phyloP scores from a whole-genome alignment of 2,888 invertebrate species.

The Drosophila sordidula region DNA sequence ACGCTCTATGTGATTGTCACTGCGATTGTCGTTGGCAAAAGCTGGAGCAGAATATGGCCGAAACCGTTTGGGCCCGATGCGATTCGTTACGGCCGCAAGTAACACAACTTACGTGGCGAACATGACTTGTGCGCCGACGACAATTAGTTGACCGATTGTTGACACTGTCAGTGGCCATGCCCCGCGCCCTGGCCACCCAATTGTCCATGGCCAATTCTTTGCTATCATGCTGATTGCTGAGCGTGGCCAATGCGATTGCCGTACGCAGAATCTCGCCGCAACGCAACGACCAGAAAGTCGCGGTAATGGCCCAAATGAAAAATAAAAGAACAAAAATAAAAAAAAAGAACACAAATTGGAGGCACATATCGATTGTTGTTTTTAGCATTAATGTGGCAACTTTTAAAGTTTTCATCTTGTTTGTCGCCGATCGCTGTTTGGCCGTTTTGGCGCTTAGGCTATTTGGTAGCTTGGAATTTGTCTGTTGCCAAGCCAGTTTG shows the following conservation, averaged over 20 bases:
- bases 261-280: constrained; percentile 10
- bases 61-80: constrained; percentile 30
- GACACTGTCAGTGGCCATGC: constrained; percentile 15
- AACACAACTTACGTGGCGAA: constrained; percentile 27
- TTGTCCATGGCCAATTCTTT: constrained; percentile 52
- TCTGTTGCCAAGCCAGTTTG: constrained; percentile 70
- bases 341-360: constrained; percentile 12
- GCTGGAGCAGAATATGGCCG: constrained; percentile 39
- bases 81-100: constrained; percentile 52
- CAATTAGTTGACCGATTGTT: constrained; percentile 71
- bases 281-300: constrained; percentile 18
- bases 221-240: constrained; percentile 58
- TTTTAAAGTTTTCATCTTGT: constrained; percentile 30
- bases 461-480: constrained; percentile 7
- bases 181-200: constrained; percentile 42
- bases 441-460: constrained; percentile 7
- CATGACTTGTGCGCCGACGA: constrained; percentile 28
- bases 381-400: constrained; percentile 41
- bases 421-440: constrained; percentile 11
- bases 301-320: constrained; percentile 27
- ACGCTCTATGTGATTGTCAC: constrained; percentile 51
- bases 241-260: constrained; percentile 61
- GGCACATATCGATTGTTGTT: constrained; percentile 51
- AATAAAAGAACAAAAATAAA: constrained; percentile 1
- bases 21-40: constrained; percentile 59